These are phyloP conservation scores for Zaprionus taronus DNA, from an alignment of 1,140 invertebrate genomes.

Conservation along the genomic window DNA sequence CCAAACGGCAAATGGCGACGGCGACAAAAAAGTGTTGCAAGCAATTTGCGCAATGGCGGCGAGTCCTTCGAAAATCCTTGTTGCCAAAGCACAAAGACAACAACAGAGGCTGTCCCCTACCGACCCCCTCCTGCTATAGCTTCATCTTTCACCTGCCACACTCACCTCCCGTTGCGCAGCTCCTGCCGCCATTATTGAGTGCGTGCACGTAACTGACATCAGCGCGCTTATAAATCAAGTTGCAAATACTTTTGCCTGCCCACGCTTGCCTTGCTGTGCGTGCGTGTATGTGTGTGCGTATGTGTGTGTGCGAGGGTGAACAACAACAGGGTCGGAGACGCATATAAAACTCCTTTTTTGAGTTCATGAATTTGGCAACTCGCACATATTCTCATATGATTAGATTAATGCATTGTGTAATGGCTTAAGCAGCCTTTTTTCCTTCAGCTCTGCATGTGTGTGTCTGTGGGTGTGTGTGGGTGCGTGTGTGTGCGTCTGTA, in stretches of 20 bases:
- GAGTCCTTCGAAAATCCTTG: constrained; percentile 54
- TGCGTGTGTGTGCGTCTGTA: too few species aligned
- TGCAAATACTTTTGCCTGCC: constrained; percentile 65
- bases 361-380: constrained; percentile 72
- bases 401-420: constrained; percentile 80
- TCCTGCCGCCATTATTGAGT: constrained; percentile 67
- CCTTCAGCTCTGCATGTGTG: background rate
- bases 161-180: background rate
- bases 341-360: constrained; percentile 58
- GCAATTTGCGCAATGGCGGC: constrained; percentile 73
- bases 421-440: constrained; percentile 47
- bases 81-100: constrained; percentile 48
- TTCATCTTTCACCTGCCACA: background rate
- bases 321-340: constrained; percentile 15
- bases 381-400: constrained; percentile 68
- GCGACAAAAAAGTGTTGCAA: constrained; percentile 73
- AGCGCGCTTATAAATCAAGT: constrained; percentile 80
- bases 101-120: constrained; percentile 28
- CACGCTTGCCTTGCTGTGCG: background rate
- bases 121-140: background rate
- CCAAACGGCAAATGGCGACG: constrained; percentile 57
- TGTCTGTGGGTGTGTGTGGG: constrained; percentile 22
- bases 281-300: background rate
- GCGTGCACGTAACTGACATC: constrained; percentile 81
- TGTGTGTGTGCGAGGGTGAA: constrained; percentile 6